Conservation (phyloP, 2,797 vertebrate genomes). For the Morus bassanus region DNA sequence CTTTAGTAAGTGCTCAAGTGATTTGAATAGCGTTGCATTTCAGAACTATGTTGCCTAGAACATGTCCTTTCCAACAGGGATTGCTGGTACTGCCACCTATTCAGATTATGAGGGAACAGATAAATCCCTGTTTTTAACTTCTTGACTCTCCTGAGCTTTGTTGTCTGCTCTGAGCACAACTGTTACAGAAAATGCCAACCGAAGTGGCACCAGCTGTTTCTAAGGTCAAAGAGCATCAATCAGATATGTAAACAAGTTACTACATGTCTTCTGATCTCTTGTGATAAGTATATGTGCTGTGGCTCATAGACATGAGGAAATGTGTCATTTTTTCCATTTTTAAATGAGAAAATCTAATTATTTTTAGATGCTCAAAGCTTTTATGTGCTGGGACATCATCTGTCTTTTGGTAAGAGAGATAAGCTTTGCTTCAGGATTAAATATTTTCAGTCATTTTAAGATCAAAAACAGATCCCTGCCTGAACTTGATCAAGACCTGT, state of each 20-base stretch:
- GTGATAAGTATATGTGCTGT: not conserved
- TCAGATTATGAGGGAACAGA: not conserved
- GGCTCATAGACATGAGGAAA: not conserved
- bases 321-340: not conserved
- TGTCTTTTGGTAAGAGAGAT: not conserved
- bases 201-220: not conserved
- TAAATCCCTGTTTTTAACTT: not conserved
- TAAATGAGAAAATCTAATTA: not conserved
- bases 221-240: not conserved
- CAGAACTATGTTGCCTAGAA: accelerated
- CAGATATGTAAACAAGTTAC: not conserved
- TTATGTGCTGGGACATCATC: not conserved
- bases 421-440: not conserved
- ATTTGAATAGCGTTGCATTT: not conserved
- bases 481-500: not conserved
- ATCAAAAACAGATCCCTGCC: not conserved
- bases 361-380: not conserved
- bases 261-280: not conserved
- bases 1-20: not conserved
- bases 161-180: not conserved
- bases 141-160: not conserved
- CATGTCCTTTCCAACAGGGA: accelerated
- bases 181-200: not conserved
- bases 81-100: not conserved
- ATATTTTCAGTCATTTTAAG: not conserved